Percentiles rank a stretch among this genome's conserved stretches.
Conservation (phyloP, 2,113 vertebrate species). For the Aplodontia rufa region DNA sequence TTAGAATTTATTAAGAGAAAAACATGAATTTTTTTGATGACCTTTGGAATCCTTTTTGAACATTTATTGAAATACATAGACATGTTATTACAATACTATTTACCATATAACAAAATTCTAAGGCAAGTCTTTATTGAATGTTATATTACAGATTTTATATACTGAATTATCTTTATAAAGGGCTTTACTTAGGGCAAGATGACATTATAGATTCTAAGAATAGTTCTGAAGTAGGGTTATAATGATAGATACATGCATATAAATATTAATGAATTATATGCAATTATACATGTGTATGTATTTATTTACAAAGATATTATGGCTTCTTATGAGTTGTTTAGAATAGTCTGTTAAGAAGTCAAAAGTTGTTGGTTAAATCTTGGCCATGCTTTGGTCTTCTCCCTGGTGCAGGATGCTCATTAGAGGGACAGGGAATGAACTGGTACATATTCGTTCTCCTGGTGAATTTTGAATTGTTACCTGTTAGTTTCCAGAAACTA, state of each 20-base stretch:
- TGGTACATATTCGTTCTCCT: not conserved
- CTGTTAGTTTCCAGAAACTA: not conserved
- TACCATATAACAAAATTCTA: slow-evolving; percentile 56
- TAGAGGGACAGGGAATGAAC: not conserved
- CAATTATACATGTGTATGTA: not conserved
- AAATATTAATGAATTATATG: slow-evolving; percentile 26
- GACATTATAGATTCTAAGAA: slow-evolving; percentile 27
- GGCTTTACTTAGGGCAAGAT: slow-evolving; percentile 27
- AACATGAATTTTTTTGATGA: slow-evolving; percentile 20
- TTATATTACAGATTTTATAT: not conserved
- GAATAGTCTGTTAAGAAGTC: not conserved
- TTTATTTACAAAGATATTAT: slow-evolving; percentile 12
- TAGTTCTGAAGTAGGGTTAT: not conserved
- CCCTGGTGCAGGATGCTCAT: not conserved
- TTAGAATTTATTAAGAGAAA: slow-evolving; percentile 29
- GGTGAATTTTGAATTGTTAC: not conserved
- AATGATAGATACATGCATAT: not conserved
- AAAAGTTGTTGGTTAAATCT: slow-evolving; percentile 21
- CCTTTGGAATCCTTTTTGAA: not conserved
- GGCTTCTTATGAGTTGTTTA: not conserved
- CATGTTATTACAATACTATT: slow-evolving; percentile 51
- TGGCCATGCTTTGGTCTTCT: not conserved
- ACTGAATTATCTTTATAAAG: slow-evolving; percentile 29
- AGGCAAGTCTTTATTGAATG: slow-evolving; percentile 6
- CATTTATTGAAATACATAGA: slow-evolving; percentile 49